These are phyloP conservation scores for Drosophila simulans DNA, from an alignment of 1,140 invertebrate species.

Conservation along the genomic window DNA sequence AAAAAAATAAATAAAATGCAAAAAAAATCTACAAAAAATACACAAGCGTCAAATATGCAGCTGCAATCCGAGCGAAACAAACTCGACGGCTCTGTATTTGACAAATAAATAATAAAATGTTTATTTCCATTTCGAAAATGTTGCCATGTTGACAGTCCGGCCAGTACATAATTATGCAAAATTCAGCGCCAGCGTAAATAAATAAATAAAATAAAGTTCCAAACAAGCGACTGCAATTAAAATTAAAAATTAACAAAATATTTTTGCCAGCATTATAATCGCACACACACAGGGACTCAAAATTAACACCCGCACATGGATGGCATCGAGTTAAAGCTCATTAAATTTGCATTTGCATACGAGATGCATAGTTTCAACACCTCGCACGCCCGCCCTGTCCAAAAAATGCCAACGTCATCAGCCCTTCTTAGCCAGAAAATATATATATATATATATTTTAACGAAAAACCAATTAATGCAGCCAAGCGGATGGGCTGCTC, in stretches of 20 bases:
- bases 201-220: constrained; percentile 44
- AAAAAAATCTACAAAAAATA: constrained; percentile 1
- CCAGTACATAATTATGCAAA: constrained; percentile 73
- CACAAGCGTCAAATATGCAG: neutral
- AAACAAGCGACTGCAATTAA: constrained; percentile 76
- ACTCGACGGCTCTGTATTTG: constrained; percentile 30
- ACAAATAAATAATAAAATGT: constrained; percentile 67
- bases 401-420: neutral
- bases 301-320: constrained; percentile 53
- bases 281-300: constrained; percentile 9
- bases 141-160: constrained; percentile 49
- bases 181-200: constrained; percentile 36
- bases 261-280: constrained; percentile 42
- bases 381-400: neutral
- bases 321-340: constrained; percentile 69
- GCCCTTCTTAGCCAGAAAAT: constrained; percentile 10
- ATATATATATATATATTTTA: constrained; percentile 29
- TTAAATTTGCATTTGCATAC: constrained; percentile 79
- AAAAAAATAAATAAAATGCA: neutral
- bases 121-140: constrained; percentile 51
- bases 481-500: constrained; percentile 21
- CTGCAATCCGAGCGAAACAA: constrained; percentile 19
- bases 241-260: constrained; percentile 82
- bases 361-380: constrained; percentile 73
- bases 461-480: constrained; percentile 73